A percentile compares a stretch with the other conserved stretches of the same genome.
These are phyloP conservation scores for Pachyrhynchus sulphureomaculatus DNA, from an alignment of 1,140 invertebrate species.

Conservation along the genomic window DNA sequence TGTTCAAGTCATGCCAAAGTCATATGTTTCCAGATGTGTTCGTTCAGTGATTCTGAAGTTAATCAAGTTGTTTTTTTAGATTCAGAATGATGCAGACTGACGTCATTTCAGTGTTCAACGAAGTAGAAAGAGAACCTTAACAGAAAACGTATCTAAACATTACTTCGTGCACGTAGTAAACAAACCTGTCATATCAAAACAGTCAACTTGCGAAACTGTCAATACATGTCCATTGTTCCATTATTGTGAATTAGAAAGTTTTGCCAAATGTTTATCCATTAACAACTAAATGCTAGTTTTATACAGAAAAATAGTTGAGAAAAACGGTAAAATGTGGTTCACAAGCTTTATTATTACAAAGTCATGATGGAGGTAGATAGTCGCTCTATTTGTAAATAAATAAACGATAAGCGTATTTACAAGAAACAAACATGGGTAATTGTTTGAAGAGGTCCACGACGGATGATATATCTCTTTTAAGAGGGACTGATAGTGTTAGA, in stretches of 20 bases:
- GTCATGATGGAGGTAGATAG: constrained; percentile 19
- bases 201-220: no score
- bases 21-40: no score
- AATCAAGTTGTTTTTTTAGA: no score
- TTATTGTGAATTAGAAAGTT: constrained; percentile 21
- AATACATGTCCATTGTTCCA: constrained; percentile 7
- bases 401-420: constrained; percentile 37
- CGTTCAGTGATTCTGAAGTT: no score
- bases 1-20: no score
- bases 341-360: constrained; percentile 9
- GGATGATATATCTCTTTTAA: constrained; percentile 63
- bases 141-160: no score
- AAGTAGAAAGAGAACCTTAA: no score
- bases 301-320: background rate
- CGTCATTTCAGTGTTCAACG: no score
- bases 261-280: background rate
- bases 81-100: no score
- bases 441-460: constrained; percentile 61
- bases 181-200: no score
- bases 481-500: constrained; percentile 57
- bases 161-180: no score
- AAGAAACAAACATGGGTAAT: constrained; percentile 58
- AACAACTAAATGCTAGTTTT: constrained; percentile 15
- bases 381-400: constrained; percentile 33
- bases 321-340: constrained; percentile 6